Evolutionary conservation across 2,797 vertebrate species (phyloP), one percentile per base, ranked within the genome.

Genomic region (Microctenopoma lineatum): DNA sequence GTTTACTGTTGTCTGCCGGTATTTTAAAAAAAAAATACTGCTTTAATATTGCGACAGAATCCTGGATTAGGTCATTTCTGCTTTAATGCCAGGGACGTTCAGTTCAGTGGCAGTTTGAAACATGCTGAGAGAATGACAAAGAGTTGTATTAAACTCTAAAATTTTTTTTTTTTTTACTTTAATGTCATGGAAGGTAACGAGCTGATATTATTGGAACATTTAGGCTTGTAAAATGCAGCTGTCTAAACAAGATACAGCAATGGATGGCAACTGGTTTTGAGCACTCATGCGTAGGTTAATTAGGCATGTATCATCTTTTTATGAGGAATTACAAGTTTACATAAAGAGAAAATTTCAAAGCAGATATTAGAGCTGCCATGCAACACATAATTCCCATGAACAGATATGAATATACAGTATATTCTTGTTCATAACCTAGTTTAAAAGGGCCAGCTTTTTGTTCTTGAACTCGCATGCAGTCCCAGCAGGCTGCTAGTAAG

Each of bases 381-480:
- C 26, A 57, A 42, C 29, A 32, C 21, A 59, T 74, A 29, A 54
- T 54, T 66, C 46, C 25, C 39, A 65, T 15, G 48, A 55, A 73
- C 46, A 60, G 54, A 74, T 70, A 48, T 32, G 52, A 59, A 65
- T 38, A 5, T 65, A 73, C 55, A 38, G 59, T 68, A 47, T 59
- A 32, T 69, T 44, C 25, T 29, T 41, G 39, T 41, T 41, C 13
- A 3, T 80, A 71, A 84, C 75, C 51, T 52, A 85, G 45, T 87
- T 82, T 80, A 9, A 47, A 50, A 79, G 51, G 15, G 13, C 54
- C 80, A 67, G 58, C 76, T 69, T 64, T 21, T 56, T 41, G 45
- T 73, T 51, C 52, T 65, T 81, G 69, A 83, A 79, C 83, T 90
- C 67, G 46, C 69, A 73, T 51, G 29, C 56, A 46, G 62, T 85